These are phyloP conservation scores for Aspidoscelis tigris DNA, from an alignment of 2,113 vertebrate genomes.

Conservation along the genomic window DNA sequence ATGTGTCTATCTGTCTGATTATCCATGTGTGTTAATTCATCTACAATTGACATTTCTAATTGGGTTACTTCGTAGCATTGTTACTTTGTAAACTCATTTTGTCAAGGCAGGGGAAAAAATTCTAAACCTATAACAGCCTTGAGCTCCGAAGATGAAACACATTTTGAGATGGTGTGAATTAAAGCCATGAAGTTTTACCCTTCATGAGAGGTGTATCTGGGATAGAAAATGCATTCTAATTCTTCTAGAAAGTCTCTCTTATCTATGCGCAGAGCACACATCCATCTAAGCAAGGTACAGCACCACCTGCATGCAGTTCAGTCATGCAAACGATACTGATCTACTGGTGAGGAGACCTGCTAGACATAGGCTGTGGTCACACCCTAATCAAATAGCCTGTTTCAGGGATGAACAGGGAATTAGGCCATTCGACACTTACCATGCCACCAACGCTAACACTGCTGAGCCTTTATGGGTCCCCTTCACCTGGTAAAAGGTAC, in stretches of 20 bases:
- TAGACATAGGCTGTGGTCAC: too few relatives aligned
- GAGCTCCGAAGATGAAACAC: slow-evolving; percentile 2
- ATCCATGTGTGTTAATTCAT: neutral
- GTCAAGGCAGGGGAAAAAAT: neutral
- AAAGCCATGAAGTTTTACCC: slow-evolving; percentile 13
- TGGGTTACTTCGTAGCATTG: neutral
- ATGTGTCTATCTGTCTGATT: neutral
- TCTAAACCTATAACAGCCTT: neutral
- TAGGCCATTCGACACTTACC: too few relatives aligned
- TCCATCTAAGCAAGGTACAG: neutral
- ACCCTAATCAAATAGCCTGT: too few relatives aligned
- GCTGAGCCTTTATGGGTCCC: too few relatives aligned
- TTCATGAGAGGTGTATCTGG: neutral
- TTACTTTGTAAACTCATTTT: neutral
- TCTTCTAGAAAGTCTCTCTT: neutral
- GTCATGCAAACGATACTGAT: too few relatives aligned
- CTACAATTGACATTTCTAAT: neutral
- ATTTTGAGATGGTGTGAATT: slow-evolving; percentile 9
- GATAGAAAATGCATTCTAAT: slow-evolving; percentile 27
- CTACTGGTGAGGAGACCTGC: too few relatives aligned
- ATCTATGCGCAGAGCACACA: neutral
- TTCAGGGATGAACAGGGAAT: too few relatives aligned
- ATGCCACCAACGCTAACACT: too few relatives aligned
- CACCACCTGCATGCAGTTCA: neutral
- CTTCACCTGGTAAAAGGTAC: too few relatives aligned